A percentile compares a stretch with the other conserved stretches of the same genome.
Evolutionary conservation across 1,140 invertebrate genomes (phyloP).

Genomic region (Neodiprion fabricii): DNA sequence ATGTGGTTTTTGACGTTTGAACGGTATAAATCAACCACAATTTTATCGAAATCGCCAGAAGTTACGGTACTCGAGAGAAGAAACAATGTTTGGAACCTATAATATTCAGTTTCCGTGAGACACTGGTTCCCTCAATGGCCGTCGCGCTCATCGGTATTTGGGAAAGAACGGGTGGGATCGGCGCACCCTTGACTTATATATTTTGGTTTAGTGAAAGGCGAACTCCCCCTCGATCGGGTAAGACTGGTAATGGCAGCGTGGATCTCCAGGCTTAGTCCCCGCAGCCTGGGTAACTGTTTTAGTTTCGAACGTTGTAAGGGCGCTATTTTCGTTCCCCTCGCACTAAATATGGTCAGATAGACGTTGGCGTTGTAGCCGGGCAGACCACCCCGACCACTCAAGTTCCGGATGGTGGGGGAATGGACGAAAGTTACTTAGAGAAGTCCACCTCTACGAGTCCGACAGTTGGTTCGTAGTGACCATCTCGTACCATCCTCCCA

Average conservation of each 20-base stretch:
- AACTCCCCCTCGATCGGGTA: neutral
- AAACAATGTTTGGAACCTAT: neutral
- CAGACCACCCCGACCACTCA: constrained; percentile 47
- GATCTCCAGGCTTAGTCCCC: constrained; percentile 7
- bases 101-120: neutral
- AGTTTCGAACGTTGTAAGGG: constrained; percentile 48
- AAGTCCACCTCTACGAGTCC: constrained; percentile 56
- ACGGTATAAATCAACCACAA: neutral
- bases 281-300: constrained; percentile 46
- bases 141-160: neutral
- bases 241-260: neutral
- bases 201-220: constrained; percentile 24
- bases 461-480: constrained; percentile 61
- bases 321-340: constrained; percentile 55
- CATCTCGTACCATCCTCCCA: constrained; percentile 54
- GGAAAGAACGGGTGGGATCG: too few relatives aligned
- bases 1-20: neutral
- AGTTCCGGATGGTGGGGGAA: constrained; percentile 48
- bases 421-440: constrained; percentile 59
- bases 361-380: constrained; percentile 48
- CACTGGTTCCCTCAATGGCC: neutral
- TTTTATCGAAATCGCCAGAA: neutral
- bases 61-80: neutral
- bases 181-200: constrained; percentile 37
- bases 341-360: constrained; percentile 63